phyloP scores from a whole-genome alignment of 2,888 invertebrate species.

The Zeuzera pyrina region DNA sequence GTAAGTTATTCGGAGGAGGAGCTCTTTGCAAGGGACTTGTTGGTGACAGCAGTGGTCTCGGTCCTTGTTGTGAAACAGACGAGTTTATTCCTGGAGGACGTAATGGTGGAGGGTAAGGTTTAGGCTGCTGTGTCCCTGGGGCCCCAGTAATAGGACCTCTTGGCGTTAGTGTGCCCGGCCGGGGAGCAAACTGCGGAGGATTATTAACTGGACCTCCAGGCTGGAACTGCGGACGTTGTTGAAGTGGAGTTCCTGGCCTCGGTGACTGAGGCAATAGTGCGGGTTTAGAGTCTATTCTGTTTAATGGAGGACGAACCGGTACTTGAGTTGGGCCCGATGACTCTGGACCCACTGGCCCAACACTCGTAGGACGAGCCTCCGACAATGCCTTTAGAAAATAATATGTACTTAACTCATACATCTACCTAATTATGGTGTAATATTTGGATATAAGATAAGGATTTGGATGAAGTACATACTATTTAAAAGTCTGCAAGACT shows the following conservation, averaged over 20 bases:
- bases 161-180: constrained; percentile 38
- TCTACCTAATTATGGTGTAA: too few relatives aligned
- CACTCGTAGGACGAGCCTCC: constrained; percentile 44
- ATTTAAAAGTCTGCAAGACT: too few relatives aligned
- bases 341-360: constrained; percentile 36
- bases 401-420: too few relatives aligned
- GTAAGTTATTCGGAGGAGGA: constrained; percentile 59
- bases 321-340: constrained; percentile 30
- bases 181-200: constrained; percentile 43
- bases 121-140: constrained; percentile 38
- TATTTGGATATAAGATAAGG: too few relatives aligned
- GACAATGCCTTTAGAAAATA: constrained; percentile 43
- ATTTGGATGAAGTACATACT: too few relatives aligned
- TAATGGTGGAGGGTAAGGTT: constrained; percentile 36
- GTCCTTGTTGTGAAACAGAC: constrained; percentile 43
- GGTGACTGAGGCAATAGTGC: constrained; percentile 39
- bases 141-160: constrained; percentile 37
- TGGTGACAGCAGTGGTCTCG: constrained; percentile 41
- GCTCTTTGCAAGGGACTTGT: constrained; percentile 46
- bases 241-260: constrained; percentile 40
- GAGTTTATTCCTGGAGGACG: constrained; percentile 54
- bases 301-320: constrained; percentile 46
- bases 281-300: constrained; percentile 52
- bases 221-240: constrained; percentile 55
- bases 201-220: constrained; percentile 55